Evolutionary conservation across 2,113 vertebrate genomes (phyloP).

Genomic region (Chunga burmeisteri): DNA sequence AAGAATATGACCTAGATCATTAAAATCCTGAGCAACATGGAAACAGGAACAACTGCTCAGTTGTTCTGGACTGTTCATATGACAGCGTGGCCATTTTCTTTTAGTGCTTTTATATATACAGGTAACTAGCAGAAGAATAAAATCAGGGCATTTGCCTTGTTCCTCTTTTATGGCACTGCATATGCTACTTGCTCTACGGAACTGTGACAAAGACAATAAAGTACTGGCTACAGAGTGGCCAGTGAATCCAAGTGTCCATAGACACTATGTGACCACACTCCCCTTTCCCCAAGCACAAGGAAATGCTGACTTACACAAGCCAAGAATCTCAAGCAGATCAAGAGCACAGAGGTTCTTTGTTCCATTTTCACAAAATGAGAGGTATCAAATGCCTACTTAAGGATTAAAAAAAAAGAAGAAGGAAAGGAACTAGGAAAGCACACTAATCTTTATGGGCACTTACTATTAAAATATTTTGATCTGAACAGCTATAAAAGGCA

Average conservation of each 20-base stretch:
- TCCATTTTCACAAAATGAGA: neutral
- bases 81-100: neutral
- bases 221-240: neutral
- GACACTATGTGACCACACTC: neutral
- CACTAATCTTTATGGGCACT: neutral
- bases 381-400: neutral
- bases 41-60: neutral
- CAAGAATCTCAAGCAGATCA: neutral
- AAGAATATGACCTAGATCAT: neutral
- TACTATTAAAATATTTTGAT: neutral
- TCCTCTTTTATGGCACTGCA: neutral
- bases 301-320: neutral
- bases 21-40: neutral
- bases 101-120: neutral
- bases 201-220: neutral
- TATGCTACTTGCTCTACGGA: neutral
- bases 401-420: neutral
- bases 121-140: neutral
- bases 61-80: neutral
- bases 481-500: neutral
- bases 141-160: neutral
- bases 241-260: fast-evolving
- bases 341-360: neutral
- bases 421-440: neutral
- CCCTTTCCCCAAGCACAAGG: neutral